These are phyloP conservation scores for Bos javanicus DNA, from an alignment of 2,113 vertebrate species.

Conservation along the genomic window DNA sequence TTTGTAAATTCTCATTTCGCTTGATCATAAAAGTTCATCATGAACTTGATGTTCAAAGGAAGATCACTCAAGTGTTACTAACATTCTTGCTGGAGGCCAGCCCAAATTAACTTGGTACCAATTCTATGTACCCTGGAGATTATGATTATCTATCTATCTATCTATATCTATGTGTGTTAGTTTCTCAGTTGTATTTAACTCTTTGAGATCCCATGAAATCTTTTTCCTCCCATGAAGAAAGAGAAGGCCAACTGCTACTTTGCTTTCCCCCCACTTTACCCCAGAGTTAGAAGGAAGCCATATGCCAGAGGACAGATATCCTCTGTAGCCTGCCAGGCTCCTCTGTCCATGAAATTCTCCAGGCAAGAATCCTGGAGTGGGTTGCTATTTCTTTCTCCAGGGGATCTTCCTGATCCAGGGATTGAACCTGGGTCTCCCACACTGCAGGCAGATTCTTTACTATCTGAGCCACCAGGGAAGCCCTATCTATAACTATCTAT, in stretches of 20 bases:
- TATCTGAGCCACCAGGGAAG: not conserved
- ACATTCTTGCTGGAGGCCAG: not conserved
- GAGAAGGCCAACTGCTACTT: not conserved
- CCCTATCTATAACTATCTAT: not conserved
- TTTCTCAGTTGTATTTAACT: not conserved
- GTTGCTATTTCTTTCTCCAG: not conserved
- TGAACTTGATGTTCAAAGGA: not conserved
- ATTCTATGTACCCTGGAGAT: not conserved
- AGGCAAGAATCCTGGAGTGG: not conserved
- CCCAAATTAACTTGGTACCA: not conserved
- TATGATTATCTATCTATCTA: not conserved
- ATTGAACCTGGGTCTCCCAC: not conserved
- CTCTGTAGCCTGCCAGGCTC: not conserved
- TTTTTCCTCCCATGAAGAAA: not conserved
- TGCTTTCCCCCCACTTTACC: not conserved
- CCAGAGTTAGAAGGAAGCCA: not conserved
- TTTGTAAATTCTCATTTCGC: not conserved
- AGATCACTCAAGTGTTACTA: not conserved
- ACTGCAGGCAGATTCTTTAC: not conserved
- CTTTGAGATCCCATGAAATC: not conserved
- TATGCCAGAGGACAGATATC: not conserved
- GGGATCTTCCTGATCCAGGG: not conserved
- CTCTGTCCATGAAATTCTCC: not conserved
- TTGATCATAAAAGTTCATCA: not conserved
- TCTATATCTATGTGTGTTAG: not conserved